phyloP scores from a whole-genome alignment of 2,888 invertebrate species.

The Napeogenes sylphis region DNA sequence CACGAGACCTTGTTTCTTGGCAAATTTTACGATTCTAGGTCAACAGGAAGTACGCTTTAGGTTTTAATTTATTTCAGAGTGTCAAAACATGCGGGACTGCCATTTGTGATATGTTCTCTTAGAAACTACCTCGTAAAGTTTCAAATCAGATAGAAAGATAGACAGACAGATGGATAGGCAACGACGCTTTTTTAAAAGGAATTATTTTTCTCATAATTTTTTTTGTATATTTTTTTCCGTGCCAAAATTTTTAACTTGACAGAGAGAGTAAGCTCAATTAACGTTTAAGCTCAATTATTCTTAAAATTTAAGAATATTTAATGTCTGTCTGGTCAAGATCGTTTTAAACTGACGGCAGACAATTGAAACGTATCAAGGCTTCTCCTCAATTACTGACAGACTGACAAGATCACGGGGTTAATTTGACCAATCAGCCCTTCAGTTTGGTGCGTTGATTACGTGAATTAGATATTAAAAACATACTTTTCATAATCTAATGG shows the following conservation, averaged over 20 bases:
- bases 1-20: neutral
- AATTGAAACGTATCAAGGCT: constrained; percentile 70
- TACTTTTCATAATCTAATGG: neutral
- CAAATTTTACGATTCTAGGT: constrained; percentile 5
- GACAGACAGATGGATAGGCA: too few relatives aligned
- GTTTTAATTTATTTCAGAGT: neutral
- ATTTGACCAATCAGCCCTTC: constrained; percentile 66
- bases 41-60: neutral
- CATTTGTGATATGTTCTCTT: too few relatives aligned
- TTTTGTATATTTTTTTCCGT: too few relatives aligned
- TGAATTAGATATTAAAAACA: constrained; percentile 34
- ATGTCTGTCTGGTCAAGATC: constrained; percentile 28
- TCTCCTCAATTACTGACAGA: constrained; percentile 59
- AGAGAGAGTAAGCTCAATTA: too few relatives aligned
- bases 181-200: too few relatives aligned
- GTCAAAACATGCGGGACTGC: neutral
- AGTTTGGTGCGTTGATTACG: constrained; percentile 52
- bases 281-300: too few relatives aligned
- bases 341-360: constrained; percentile 55
- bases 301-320: constrained; percentile 17
- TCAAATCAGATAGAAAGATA: too few relatives aligned
- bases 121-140: too few relatives aligned
- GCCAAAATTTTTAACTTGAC: too few relatives aligned
- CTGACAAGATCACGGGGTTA: constrained; percentile 62
- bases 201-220: too few relatives aligned